Percentiles rank a stretch among this genome's conserved stretches.
phyloP scores from a whole-genome alignment of 1,140 invertebrate genomes.

The Cheumatopsyche charites region DNA sequence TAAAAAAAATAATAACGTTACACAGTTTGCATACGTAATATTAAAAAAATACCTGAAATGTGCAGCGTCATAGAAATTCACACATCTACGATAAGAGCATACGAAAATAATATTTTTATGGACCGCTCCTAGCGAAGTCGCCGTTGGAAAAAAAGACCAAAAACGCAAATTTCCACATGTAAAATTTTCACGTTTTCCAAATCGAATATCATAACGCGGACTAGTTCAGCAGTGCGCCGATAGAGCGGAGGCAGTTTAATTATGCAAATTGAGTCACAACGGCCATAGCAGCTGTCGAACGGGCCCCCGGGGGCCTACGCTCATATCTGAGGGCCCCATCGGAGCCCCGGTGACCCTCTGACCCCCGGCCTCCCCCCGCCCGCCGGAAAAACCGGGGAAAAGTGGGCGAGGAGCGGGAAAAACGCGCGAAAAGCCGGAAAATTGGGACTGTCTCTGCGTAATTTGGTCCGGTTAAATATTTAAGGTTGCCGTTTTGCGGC shows the following conservation, averaged over 20 bases:
- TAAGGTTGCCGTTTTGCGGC: slow-evolving; percentile 28
- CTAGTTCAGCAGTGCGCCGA: neutral
- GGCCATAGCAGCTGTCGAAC: slow-evolving; percentile 47
- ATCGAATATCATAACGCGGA: no score
- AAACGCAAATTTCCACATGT: no score
- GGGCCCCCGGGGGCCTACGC: slow-evolving; percentile 3
- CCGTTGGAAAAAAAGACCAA: no score
- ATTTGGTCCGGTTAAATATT: slow-evolving; percentile 46
- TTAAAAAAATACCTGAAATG: no score
- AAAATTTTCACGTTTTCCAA: no score
- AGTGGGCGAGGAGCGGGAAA: neutral
- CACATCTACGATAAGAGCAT: no score
- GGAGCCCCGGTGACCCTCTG: slow-evolving; percentile 33
- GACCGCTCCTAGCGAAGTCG: no score
- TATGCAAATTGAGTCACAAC: slow-evolving; percentile 49
- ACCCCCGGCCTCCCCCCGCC: slow-evolving; percentile 18
- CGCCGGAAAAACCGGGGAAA: slow-evolving; percentile 9
- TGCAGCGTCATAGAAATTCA: no score
- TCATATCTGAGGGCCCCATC: slow-evolving; percentile 40
- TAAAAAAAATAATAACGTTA: no score
- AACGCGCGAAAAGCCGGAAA: slow-evolving; percentile 24
- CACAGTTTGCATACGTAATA: no score
- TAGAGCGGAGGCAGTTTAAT: slow-evolving; percentile 38
- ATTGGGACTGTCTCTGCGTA: slow-evolving; percentile 32
- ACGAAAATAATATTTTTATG: no score